Base-by-base conservation (phyloP, 2,888 invertebrate species). In the Caenorhabditis zanzibari region DNA sequence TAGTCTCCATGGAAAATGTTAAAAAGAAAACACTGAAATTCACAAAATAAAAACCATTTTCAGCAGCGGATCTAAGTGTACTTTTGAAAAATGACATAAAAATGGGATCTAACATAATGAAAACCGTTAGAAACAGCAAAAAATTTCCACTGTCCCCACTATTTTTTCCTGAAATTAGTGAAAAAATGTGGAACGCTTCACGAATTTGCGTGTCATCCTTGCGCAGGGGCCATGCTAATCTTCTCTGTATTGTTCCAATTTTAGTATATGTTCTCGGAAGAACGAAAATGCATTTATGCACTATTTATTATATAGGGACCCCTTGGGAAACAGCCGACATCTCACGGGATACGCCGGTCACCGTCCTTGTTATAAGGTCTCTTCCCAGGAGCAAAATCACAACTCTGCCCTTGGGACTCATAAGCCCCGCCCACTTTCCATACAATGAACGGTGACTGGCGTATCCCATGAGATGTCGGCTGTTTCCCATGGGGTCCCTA, bases 131-230 rank as follows among this genome's bases (percentile, higher is more conserved):
- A n/a, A n/a, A n/a, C n/a, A n/a, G n/a, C n/a, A n/a, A n/a, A 32
- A 32, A 32, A 32, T 32, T 32, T 32, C 32, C n/a, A n/a, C n/a
- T n/a, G n/a, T n/a, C n/a, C n/a, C n/a, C n/a, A n/a, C n/a, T n/a
- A n/a, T n/a, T n/a, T n/a, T n/a, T n/a, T n/a, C n/a, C n/a, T n/a
- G n/a, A 32, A 32, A 32, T 32, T 32, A 32, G 38, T 44, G 84
- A 89, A 92, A 92, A 92, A 92, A 92, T 95, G 95, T 95, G 95
- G 95, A 95, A 95, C 95, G 95, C 95, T 95, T 95, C 95, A 95
- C 95, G 95, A 95, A 95, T 95, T 95, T 95, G 95, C 95, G 95
- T 95, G 95, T 95, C 95, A 95, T 95, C 95, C 95, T 95, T 95
- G 95, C 95, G 95, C 95, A 96, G 95, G 95, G 95, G 95, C 95